Conservation (phyloP, 2,797 vertebrate genomes). For the Synanceia verrucosa region DNA sequence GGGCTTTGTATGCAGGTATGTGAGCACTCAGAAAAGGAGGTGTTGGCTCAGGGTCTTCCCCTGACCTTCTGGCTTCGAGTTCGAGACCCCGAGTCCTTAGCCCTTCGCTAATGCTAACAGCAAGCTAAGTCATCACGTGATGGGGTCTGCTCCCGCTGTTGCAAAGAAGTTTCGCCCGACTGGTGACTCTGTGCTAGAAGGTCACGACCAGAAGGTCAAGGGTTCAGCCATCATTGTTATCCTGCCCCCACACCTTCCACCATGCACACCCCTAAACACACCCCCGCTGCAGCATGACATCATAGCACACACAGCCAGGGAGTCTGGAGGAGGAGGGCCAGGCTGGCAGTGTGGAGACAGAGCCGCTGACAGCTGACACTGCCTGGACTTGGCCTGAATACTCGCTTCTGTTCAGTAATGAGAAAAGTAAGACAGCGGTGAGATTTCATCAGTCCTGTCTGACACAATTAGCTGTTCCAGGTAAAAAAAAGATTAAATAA, state of each 20-base stretch:
- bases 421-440: slow-evolving; percentile 45
- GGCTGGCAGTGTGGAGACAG: slow-evolving; percentile 16
- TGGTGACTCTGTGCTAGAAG: slow-evolving; percentile 55
- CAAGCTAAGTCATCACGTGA: slow-evolving; percentile 45
- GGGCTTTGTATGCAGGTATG: slow-evolving; percentile 37
- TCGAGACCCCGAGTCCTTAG: slow-evolving; percentile 49
- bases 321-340: slow-evolving; percentile 48
- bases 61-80: slow-evolving; percentile 42
- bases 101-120: slow-evolving; percentile 60
- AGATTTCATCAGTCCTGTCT: slow-evolving; percentile 46
- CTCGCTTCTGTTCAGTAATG: slow-evolving; percentile 45
- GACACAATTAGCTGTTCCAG: slow-evolving; percentile 48
- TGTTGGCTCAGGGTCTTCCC: slow-evolving; percentile 45
- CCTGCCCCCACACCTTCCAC: slow-evolving; percentile 27
- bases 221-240: slow-evolving; percentile 78
- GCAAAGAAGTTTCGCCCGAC: slow-evolving; percentile 43
- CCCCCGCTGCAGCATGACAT: slow-evolving; percentile 65
- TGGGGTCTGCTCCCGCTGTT: slow-evolving; percentile 9
- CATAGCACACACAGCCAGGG: slow-evolving; percentile 47
- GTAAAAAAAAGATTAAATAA: slow-evolving; percentile 8
- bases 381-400: slow-evolving; percentile 33
- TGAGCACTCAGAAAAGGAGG: slow-evolving; percentile 30
- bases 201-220: slow-evolving; percentile 70
- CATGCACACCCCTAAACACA: slow-evolving; percentile 46
- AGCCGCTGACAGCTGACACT: slow-evolving; percentile 58